A percentile compares a stretch with the other conserved stretches of the same genome.
Conservation (phyloP, 2,113 vertebrate species). For the Petaurus breviceps region DNA sequence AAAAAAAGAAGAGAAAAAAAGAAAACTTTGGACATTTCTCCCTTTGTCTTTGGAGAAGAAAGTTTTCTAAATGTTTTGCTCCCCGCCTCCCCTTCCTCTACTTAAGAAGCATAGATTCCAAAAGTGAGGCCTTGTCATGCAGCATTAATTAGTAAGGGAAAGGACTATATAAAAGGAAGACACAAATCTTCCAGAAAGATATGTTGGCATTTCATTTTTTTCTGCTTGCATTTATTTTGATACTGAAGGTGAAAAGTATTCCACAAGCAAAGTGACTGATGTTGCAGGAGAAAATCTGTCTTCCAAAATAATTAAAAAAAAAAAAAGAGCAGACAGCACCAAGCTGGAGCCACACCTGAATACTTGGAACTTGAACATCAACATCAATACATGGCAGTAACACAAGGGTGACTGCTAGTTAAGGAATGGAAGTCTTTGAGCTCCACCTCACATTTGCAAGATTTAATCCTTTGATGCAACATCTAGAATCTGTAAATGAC, state of each 20-base stretch:
- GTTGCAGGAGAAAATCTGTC: background rate
- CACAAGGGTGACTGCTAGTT: conserved; percentile 22
- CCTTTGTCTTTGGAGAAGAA: conserved; percentile 63
- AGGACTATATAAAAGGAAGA: conserved; percentile 22
- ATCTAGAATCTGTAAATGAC: conserved; percentile 49
- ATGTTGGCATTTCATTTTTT: conserved; percentile 1
- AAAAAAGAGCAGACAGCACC: conserved; percentile 13
- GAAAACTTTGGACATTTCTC: conserved; percentile 76
- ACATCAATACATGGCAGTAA: background rate
- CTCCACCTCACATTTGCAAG: conserved; percentile 23
- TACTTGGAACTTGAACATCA: background rate
- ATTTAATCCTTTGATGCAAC: conserved; percentile 61
- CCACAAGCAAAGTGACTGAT: background rate
- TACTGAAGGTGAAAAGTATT: conserved; percentile 38
- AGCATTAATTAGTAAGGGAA: conserved; percentile 44
- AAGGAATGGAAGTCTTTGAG: background rate
- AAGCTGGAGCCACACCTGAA: rapidly evolving
- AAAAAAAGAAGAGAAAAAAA: background rate
- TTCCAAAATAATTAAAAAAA: conserved; percentile 17
- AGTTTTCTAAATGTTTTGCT: conserved; percentile 20
- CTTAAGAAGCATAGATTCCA: background rate
- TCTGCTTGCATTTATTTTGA: background rate
- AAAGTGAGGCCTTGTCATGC: background rate
- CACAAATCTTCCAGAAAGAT: conserved; percentile 45
- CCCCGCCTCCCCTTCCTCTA: conserved; percentile 14